Percentiles rank a stretch among this genome's conserved stretches.
These are phyloP conservation scores for Megaceryle torquata DNA, from an alignment of 2,113 vertebrate genomes.

Conservation along the genomic window DNA sequence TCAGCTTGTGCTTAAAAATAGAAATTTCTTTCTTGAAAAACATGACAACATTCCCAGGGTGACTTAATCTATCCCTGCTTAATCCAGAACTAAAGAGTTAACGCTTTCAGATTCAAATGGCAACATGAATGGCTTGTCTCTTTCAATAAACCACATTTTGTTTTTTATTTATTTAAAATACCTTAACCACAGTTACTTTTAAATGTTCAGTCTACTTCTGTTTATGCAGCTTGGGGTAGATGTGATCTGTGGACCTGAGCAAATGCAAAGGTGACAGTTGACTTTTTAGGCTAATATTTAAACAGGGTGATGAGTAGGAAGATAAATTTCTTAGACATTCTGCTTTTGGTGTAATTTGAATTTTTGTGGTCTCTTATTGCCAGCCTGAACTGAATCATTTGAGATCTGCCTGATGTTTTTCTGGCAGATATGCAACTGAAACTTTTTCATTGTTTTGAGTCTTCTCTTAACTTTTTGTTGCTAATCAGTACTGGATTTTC, in stretches of 20 bases:
- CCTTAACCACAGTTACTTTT: not conserved
- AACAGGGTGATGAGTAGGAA: not conserved
- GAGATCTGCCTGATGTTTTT: not conserved
- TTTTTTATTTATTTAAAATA: not conserved
- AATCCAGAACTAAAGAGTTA: not conserved
- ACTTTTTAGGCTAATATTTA: not conserved
- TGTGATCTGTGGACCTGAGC: not conserved
- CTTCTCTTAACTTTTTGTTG: not conserved
- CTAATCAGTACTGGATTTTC: not conserved
- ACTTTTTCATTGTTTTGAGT: not conserved
- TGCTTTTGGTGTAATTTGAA: conserved; percentile 3
- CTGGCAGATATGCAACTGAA: not conserved
- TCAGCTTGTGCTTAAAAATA: not conserved
- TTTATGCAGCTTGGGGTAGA: not conserved
- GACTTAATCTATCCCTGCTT: not conserved
- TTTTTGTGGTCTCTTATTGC: not conserved
- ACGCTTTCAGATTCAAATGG: not conserved
- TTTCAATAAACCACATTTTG: not conserved
- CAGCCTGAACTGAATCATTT: not conserved
- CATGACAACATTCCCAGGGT: not conserved
- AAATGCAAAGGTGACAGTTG: not conserved
- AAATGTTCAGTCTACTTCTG: not conserved
- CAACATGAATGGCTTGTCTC: not conserved
- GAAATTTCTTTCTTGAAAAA: not conserved
- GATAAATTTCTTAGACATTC: not conserved